phyloP scores from a whole-genome alignment of 1,140 invertebrate species.

The Psilanteris sp. region DNA sequence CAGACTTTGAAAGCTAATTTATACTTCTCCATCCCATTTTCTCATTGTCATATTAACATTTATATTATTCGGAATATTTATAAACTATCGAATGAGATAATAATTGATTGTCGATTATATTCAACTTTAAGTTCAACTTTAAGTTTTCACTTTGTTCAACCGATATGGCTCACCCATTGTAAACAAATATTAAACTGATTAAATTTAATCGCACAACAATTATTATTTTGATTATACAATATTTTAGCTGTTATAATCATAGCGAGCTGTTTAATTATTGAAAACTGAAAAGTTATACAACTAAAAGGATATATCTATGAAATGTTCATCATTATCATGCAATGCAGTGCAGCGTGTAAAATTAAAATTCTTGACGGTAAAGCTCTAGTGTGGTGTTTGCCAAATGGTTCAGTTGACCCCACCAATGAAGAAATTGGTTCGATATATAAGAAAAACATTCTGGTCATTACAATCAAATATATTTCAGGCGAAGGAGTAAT shows the following conservation, averaged over 20 bases:
- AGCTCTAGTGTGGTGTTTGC: slow-evolving; percentile 70
- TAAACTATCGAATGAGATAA: too few species aligned
- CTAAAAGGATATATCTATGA: slow-evolving; percentile 75
- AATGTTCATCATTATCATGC: slow-evolving; percentile 67
- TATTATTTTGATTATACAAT: too few species aligned
- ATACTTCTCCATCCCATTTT: slow-evolving; percentile 65
- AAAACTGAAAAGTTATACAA: slow-evolving; percentile 71
- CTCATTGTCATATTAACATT: too few species aligned
- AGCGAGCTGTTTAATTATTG: too few species aligned
- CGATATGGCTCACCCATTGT: too few species aligned
- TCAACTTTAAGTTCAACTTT: too few species aligned
- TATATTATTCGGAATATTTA: too few species aligned
- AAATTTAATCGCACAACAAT: too few species aligned
- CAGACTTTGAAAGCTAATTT: slow-evolving; percentile 77
- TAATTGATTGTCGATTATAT: too few species aligned
- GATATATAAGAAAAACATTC: slow-evolving; percentile 78
- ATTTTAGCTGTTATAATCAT: too few species aligned
- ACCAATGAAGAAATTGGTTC: slow-evolving; percentile 59
- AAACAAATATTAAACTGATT: too few species aligned
- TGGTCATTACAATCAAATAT: slow-evolving; percentile 74
- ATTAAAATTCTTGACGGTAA: slow-evolving; percentile 76
- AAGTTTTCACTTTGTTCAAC: too few species aligned
- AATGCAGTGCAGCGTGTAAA: slow-evolving; percentile 55
- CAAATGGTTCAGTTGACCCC: slow-evolving; percentile 77
- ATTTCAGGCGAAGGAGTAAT: slow-evolving; percentile 46